Base-by-base conservation (phyloP, 2,797 vertebrate genomes). In the Galaxias olidus region DNA sequence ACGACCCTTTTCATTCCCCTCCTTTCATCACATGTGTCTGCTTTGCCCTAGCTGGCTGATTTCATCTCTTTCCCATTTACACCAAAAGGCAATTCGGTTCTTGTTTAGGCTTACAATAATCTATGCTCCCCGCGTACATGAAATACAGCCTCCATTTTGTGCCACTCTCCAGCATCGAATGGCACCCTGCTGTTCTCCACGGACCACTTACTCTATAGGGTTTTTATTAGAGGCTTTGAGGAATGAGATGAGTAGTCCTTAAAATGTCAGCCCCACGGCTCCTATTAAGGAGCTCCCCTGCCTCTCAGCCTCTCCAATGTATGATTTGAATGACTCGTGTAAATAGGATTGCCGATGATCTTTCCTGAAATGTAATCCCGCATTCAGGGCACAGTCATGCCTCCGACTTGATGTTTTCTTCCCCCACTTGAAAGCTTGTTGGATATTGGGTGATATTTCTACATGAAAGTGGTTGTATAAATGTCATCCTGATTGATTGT, bases 401-500 rank as follows among this genome's bases (percentile, higher is more conserved):
- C 30, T 30, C 30, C 30, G 30, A 30, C 30, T 30, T 30, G 30
- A 2, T 30, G 49, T 60, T 63, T 72, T 61, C 11, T 4, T 60
- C 30, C 48, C 47, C 66, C 4, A 40, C 17, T 49, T 30, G 47
- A 59, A 54, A 46, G 13, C 14, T 9, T 6, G 57, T 43, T 47
- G 59, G 43, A 42, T 66, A 58, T 59, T 59, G 40, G 3, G 41
- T 55, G 65, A 52, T 65, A 67, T 73, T 59, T 59, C 57, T 41
- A 65, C 62, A 55, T 63, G 20, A 50, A 48, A 59, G 60, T 58
- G 45, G 66, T 40, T 59, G 49, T 67, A 30, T 62, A 54, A 64
- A 63, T 50, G 57, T 55, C 54, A 63, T 46, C 44, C 42, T 63
- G 71, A 65, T 52, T 65, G 65, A 74, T 66, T 41, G 59, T 47